phyloP scores from a whole-genome alignment of 2,797 vertebrate genomes.

The Sebastes elongatus region DNA sequence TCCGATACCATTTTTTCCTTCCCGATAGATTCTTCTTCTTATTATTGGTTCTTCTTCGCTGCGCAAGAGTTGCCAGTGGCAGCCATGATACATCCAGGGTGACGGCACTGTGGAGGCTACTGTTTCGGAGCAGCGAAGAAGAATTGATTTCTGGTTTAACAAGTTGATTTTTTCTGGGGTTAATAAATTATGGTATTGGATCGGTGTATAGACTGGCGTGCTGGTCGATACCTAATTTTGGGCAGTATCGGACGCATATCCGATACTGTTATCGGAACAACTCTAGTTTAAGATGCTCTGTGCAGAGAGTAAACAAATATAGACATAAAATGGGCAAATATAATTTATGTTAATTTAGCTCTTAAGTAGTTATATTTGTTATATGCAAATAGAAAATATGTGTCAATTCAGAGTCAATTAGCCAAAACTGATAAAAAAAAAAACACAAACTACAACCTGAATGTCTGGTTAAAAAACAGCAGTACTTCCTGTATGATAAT shows the following conservation, averaged over 20 bases:
- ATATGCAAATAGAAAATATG: not conserved
- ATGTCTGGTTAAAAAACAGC: not conserved
- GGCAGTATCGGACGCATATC: accelerated
- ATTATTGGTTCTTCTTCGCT: no score
- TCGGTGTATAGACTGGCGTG: accelerated
- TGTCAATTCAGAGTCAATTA: not conserved
- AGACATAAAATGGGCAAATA: constrained; percentile 21
- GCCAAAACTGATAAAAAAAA: not conserved
- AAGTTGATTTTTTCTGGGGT: no score
- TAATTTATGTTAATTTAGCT: not conserved
- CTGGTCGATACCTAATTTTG: no score
- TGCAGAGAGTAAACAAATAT: constrained; percentile 24
- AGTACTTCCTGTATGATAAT: not conserved
- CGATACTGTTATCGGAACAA: no score
- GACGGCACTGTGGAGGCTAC: no score
- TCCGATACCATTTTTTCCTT: no score
- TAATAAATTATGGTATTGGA: no score
- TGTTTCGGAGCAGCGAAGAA: no score
- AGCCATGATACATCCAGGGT: no score
- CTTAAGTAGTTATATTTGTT: not conserved
- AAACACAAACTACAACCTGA: not conserved
- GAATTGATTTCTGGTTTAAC: no score
- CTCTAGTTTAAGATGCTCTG: not conserved
- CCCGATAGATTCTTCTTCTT: no score
- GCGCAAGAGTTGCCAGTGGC: no score